phyloP scores from a whole-genome alignment of 2,888 invertebrate species.

The Caenorhabditis japonica region DNA sequence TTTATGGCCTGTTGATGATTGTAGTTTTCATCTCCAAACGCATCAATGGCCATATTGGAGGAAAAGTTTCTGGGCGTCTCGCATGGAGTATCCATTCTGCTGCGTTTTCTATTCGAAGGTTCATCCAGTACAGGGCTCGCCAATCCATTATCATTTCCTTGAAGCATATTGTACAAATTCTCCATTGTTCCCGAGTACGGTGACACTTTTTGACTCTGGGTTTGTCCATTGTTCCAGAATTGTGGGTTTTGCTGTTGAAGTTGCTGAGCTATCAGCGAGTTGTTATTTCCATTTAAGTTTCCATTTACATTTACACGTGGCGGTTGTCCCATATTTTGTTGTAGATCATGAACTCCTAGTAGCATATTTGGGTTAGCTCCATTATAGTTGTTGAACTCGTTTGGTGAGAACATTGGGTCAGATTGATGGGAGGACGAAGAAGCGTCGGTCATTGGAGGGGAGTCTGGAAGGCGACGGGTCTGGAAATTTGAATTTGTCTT shows the following conservation, averaged over 20 bases:
- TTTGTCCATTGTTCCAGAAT: conserved; percentile 30
- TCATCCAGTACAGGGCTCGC: conserved; percentile 51
- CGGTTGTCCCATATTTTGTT: conserved; percentile 8
- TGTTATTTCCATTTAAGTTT: no score
- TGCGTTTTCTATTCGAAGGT: conserved; percentile 42
- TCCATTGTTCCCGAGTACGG: conserved; percentile 20
- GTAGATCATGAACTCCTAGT: conserved; percentile 58
- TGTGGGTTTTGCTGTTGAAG: conserved; percentile 16
- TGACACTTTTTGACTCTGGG: conserved; percentile 14
- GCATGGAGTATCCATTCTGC: conserved; percentile 51
- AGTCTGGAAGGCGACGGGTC: conserved; percentile 69
- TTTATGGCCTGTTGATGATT: conserved; percentile 58
- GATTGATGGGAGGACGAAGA: conserved; percentile 70
- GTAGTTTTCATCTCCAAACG: conserved; percentile 42
- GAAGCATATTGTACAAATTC: conserved; percentile 49
- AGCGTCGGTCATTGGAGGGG: conserved; percentile 75
- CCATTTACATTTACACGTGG: conserved; percentile 2
- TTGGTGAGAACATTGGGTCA: conserved; percentile 74
- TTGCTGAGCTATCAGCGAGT: conserved; percentile 22
- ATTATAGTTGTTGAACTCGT: conserved; percentile 60
- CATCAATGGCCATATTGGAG: conserved; percentile 8
- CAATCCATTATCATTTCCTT: conserved; percentile 49
- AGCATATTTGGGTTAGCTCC: conserved; percentile 51
- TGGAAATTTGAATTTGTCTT: conserved; percentile 9
- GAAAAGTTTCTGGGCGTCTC: conserved; percentile 32